phyloP scores from a whole-genome alignment of 2,888 invertebrate species.

The Allolobophora icterica region DNA sequence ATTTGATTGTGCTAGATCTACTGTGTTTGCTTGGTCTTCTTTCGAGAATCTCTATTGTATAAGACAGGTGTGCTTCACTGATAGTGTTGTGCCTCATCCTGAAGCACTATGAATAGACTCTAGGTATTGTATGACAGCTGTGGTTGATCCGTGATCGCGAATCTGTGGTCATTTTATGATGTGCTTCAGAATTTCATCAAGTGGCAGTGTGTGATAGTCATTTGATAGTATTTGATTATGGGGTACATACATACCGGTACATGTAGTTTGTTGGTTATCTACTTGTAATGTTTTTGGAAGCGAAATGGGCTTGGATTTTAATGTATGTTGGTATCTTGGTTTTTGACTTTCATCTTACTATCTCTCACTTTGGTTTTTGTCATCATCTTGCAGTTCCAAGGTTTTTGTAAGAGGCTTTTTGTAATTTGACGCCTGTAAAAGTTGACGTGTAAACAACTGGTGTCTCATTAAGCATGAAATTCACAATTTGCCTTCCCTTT shows the following conservation, averaged over 20 bases:
- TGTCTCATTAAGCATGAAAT: too few species aligned
- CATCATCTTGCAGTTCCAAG: not conserved
- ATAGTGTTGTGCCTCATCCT: not conserved
- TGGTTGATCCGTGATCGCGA: not conserved
- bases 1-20: not conserved
- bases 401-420: not conserved
- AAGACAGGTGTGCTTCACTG: not conserved
- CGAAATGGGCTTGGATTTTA: not conserved
- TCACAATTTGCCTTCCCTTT: not conserved
- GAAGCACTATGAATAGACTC: too few species aligned
- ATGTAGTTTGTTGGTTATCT: not conserved
- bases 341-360: too few species aligned
- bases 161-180: not conserved
- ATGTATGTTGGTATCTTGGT: not conserved
- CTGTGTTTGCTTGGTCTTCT: not conserved
- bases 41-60: not conserved
- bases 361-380: not conserved
- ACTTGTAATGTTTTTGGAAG: not conserved
- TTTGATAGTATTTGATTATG: not conserved
- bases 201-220: not conserved
- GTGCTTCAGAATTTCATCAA: not conserved
- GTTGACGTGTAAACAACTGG: not conserved
- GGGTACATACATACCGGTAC: not conserved
- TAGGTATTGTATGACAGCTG: not conserved
- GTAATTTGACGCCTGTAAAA: not conserved